These are phyloP conservation scores for Volucella inanis DNA, from an alignment of 2,888 invertebrate species.

Conservation along the genomic window DNA sequence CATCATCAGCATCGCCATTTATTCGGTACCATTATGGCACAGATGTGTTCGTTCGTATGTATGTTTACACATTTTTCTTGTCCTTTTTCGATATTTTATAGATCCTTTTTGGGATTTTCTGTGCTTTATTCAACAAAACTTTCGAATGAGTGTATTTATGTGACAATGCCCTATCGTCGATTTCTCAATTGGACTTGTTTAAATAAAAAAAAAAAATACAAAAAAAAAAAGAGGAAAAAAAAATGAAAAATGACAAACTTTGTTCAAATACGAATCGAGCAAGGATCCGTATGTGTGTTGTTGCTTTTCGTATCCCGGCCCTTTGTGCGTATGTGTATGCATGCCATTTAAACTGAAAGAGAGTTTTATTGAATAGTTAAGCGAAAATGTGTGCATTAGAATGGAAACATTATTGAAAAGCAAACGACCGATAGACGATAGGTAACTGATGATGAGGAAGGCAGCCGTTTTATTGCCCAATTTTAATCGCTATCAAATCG, in stretches of 20 bases:
- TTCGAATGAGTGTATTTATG: slow-evolving; percentile 43
- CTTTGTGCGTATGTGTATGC: slow-evolving; percentile 22
- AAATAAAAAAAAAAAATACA: slow-evolving; percentile 17
- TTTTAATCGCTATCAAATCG: slow-evolving; percentile 51
- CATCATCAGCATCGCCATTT: slow-evolving; percentile 1
- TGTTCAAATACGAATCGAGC: not conserved
- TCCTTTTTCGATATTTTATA: slow-evolving; percentile 16
- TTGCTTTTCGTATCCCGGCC: not conserved
- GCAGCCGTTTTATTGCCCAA: slow-evolving; percentile 28
- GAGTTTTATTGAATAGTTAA: slow-evolving; percentile 24
- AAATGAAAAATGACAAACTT: slow-evolving; percentile 19
- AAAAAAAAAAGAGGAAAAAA: not conserved
- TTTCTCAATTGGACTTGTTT: slow-evolving; percentile 22
- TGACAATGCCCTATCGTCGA: slow-evolving; percentile 8
- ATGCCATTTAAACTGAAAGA: slow-evolving; percentile 1
- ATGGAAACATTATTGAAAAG: not conserved
- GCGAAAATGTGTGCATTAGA: slow-evolving; percentile 34
- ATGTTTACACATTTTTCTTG: slow-evolving; percentile 43
- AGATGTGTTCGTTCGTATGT: not conserved
- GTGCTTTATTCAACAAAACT: slow-evolving; percentile 41
- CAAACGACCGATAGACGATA: not conserved
- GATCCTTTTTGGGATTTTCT: slow-evolving; percentile 38
- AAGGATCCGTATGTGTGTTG: not conserved
- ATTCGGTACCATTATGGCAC: not conserved
- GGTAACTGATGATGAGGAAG: no score